A percentile compares a stretch with the other conserved stretches of the same genome.
Conservation (phyloP, 1,140 invertebrate species). For the Bursaphelenchus mucronatus region DNA sequence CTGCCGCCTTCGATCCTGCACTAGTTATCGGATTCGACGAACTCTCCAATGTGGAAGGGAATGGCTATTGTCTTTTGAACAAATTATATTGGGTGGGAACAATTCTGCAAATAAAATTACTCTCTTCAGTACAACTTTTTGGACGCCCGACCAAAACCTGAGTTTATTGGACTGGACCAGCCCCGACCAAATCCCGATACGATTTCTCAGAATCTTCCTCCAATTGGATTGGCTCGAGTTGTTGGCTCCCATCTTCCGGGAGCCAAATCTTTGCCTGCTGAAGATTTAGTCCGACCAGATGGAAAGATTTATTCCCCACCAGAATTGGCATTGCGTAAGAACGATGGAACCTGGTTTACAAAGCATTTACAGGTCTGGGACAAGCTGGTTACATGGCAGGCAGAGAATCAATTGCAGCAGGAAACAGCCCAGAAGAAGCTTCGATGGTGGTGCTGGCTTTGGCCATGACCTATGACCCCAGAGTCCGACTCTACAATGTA, state of each 20-base stretch:
- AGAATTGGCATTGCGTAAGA: conserved; percentile 30
- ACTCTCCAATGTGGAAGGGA: conserved; percentile 24
- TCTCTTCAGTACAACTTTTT: conserved; percentile 31
- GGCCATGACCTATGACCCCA: conserved; percentile 26
- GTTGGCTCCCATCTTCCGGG: conserved; percentile 25
- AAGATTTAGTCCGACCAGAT: conserved; percentile 32
- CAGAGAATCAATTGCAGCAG: conserved; percentile 40
- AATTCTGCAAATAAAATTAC: not conserved
- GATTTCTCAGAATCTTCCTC: conserved; percentile 1
- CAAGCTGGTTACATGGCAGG: conserved; percentile 32
- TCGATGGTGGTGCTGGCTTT: conserved; percentile 39
- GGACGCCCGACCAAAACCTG: conserved; percentile 37
- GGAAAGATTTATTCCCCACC: conserved; percentile 17
- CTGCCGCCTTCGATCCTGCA: conserved; percentile 30
- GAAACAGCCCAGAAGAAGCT: conserved; percentile 41
- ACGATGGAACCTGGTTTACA: conserved; percentile 1
- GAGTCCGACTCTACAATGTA: conserved; percentile 37
- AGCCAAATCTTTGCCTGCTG: conserved; percentile 38
- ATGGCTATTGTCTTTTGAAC: conserved; percentile 41
- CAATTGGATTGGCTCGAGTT: conserved; percentile 4
- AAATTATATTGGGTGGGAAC: conserved; percentile 29
- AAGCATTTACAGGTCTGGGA: conserved; percentile 29
- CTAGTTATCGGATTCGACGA: conserved; percentile 36
- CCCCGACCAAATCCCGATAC: not conserved
- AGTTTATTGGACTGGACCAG: conserved; percentile 34